Evolutionary conservation across 2,888 invertebrate species (phyloP).

Genomic region (Cyrtodaria siliqua): DNA sequence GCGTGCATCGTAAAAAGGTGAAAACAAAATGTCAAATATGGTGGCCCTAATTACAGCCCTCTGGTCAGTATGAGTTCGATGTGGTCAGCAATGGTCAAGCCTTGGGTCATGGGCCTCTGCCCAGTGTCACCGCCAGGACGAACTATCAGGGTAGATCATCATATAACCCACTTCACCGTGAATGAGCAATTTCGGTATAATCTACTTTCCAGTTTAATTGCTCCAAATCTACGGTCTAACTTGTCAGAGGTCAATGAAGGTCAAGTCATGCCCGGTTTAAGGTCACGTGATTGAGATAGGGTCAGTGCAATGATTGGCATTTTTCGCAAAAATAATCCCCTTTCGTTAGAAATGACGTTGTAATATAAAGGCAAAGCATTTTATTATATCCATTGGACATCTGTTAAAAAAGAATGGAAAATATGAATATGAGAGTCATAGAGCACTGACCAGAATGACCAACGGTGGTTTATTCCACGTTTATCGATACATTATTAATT

Average conservation of each 20-base stretch:
- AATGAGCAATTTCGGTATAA: slow-evolving; percentile 64
- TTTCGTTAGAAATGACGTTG: slow-evolving; percentile 34
- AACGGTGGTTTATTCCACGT: slow-evolving; percentile 15
- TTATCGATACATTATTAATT: slow-evolving; percentile 30
- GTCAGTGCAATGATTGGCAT: slow-evolving; percentile 63
- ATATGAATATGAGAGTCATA: slow-evolving; percentile 25
- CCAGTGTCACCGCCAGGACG: slow-evolving; percentile 40
- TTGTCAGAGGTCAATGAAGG: slow-evolving; percentile 52
- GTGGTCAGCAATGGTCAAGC: slow-evolving; percentile 38
- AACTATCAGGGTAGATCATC: slow-evolving; percentile 37
- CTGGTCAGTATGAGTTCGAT: slow-evolving; percentile 2
- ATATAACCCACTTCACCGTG: slow-evolving; percentile 42
- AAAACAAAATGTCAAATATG: not conserved
- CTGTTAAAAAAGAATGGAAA: slow-evolving; percentile 42
- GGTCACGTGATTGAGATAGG: slow-evolving; percentile 51
- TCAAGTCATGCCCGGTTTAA: slow-evolving; percentile 62
- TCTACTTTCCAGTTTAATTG: slow-evolving; percentile 65
- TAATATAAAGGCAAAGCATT: slow-evolving; percentile 48
- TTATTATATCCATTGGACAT: slow-evolving; percentile 43
- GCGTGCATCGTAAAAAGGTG: too few relatives aligned
- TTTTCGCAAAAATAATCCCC: slow-evolving; percentile 51
- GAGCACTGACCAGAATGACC: slow-evolving; percentile 7
- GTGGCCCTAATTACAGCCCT: not conserved
- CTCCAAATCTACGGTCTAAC: slow-evolving; percentile 56
- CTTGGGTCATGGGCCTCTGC: slow-evolving; percentile 49